Base-by-base conservation (phyloP, 2,797 vertebrate species). In the Eulemur rubriventer region DNA sequence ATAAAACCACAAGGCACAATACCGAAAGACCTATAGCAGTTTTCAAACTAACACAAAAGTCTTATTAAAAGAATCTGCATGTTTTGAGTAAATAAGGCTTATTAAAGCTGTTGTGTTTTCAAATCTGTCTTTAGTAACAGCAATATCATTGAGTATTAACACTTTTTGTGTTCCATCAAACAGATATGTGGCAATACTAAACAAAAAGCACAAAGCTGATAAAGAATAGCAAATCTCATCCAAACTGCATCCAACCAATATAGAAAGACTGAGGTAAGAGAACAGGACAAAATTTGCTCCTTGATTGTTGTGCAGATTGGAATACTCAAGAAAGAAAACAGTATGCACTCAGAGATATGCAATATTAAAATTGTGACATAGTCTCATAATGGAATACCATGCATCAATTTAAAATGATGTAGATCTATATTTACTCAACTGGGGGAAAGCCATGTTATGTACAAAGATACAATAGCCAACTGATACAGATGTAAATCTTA, bases 121-220 rank as follows among this genome's bases (percentile, higher is more conserved):
- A 55, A 3, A 48, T 41, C 26, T 81, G 16, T 67, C 38, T 94
- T 89, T 81, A 83, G 76, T 20, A 72, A 94, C 90, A 94, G 30
- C 70, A 76, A 46, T 22, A 67, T 55, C 78, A 81, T 38, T 70
- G 17, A 92, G 59, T 90, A 76, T 73, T 57, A 89, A 70, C 46
- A 52, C 28, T 91, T 87, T 70, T 86, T 95, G 76, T 76, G 83
- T 92, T 95, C 72, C 61, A 80, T 41, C 52, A 50, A 95, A 96
- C 48, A 75, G 3, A 96, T 41, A 14, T 41, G 59, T 35, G 46
- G 41, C 26, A 18, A 82, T 83, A 95, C 87, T 79, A 83, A 88
- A 95, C 61, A 87, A 72, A 89, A 92, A 94, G 48, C 63, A 83
- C 16, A 69, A 72, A 75, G 63, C 38, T 70, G 80, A 61, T 16